Evolutionary conservation across 2,888 invertebrate genomes (phyloP).

Genomic region (Drosophila quinaria): DNA sequence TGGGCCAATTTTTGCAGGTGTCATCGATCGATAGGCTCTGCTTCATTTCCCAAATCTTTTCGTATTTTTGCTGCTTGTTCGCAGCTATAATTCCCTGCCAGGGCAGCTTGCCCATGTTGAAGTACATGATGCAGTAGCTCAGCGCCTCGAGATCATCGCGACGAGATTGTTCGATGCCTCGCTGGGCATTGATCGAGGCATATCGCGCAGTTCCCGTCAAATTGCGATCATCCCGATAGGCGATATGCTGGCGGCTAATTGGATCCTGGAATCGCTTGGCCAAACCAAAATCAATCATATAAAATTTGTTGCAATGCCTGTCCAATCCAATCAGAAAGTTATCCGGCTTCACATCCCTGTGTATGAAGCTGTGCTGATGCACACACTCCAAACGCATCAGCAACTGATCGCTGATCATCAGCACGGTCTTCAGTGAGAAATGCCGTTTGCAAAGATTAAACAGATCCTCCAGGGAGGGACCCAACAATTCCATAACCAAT

Average conservation of each 20-base stretch:
- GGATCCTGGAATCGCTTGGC: constrained; percentile 98
- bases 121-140: constrained; percentile 99
- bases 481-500: constrained; percentile 98
- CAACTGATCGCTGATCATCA: constrained; percentile 97
- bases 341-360: constrained; percentile 98
- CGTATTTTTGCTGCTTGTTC: constrained; percentile 99
- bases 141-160: constrained; percentile 99
- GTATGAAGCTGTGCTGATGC: constrained; percentile 99
- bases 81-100: constrained; percentile 99
- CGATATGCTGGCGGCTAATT: constrained; percentile 95
- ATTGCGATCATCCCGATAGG: constrained; percentile 98
- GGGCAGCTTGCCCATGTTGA: constrained; percentile 95
- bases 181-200: constrained; percentile 99
- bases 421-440: constrained; percentile 99
- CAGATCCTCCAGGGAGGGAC: constrained; percentile 98
- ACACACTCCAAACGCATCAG: constrained; percentile 97
- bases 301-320: constrained; percentile 97
- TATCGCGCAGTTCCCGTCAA: constrained; percentile 97
- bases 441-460: constrained; percentile 99
- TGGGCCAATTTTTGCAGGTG: constrained; percentile 98
- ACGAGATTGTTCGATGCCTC: constrained; percentile 98
- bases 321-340: constrained; percentile 99
- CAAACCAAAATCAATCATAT: constrained; percentile 99
- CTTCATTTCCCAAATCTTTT: constrained; percentile 99
- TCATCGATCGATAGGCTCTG: constrained; percentile 99